Conservation (phyloP, 2,888 invertebrate species). For the Dryocosmus kuriphilus region DNA sequence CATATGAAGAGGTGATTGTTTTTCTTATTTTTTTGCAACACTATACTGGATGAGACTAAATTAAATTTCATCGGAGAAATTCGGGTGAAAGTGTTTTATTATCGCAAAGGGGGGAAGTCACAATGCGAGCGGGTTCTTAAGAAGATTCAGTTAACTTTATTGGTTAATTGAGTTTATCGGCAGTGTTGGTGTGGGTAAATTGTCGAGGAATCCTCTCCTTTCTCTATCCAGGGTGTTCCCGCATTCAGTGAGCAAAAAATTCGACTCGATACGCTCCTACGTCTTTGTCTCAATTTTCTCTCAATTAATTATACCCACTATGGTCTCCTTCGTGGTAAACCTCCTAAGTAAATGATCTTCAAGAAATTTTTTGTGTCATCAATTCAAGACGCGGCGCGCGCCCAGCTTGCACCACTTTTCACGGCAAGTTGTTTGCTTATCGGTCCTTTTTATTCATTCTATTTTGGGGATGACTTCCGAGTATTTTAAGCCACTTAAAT, state of each 20-base stretch:
- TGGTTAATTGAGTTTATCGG: constrained; percentile 73
- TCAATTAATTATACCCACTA: constrained; percentile 13
- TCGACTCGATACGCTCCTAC: constrained; percentile 29
- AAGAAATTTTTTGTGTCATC: background rate
- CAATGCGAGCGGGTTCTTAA: constrained; percentile 47
- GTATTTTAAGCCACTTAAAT: background rate
- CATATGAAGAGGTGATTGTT: constrained; percentile 7
- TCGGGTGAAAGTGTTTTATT: constrained; percentile 34
- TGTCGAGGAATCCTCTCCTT: constrained; percentile 59
- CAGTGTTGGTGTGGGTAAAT: constrained; percentile 55
- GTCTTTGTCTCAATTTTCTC: constrained; percentile 14
- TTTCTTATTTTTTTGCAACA: background rate
- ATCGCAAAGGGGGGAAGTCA: constrained; percentile 35
- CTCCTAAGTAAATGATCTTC: constrained; percentile 12
- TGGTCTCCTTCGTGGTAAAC: background rate
- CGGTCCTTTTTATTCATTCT: background rate
- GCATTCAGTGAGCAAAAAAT: constrained; percentile 24
- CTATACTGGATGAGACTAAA: background rate
- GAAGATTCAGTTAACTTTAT: constrained; percentile 71
- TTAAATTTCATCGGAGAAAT: constrained; percentile 20
- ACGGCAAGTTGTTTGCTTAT: background rate
- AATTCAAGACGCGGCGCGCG: too few relatives aligned
- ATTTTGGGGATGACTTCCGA: background rate
- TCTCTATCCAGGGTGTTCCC: constrained; percentile 1
- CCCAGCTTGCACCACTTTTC: background rate